phyloP scores from a whole-genome alignment of 2,888 invertebrate species.

The Hirtodrosophila duncani region DNA sequence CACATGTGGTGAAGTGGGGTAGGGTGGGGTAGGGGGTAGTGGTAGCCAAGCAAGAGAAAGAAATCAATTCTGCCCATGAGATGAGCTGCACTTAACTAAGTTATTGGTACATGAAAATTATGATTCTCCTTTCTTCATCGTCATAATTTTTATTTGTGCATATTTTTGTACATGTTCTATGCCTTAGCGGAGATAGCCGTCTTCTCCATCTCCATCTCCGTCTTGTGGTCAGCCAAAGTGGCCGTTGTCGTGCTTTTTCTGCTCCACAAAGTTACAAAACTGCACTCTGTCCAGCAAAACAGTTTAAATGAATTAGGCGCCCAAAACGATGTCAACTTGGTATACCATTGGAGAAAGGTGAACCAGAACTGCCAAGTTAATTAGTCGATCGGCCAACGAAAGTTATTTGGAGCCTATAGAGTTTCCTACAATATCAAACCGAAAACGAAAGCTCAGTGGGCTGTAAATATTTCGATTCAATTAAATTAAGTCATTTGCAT shows the following conservation, averaged over 20 bases:
- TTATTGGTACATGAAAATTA: constrained; percentile 73
- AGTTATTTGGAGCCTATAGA: not conserved
- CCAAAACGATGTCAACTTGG: constrained; percentile 61
- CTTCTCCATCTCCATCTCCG: no score
- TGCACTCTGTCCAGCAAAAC: constrained; percentile 47
- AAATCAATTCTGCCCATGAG: constrained; percentile 69
- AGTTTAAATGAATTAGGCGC: constrained; percentile 64
- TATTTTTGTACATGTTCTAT: constrained; percentile 10
- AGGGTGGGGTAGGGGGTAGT: constrained; percentile 1
- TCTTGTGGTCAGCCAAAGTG: constrained; percentile 44
- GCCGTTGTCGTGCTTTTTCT: constrained; percentile 62
- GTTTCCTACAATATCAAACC: no score
- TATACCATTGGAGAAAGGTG: constrained; percentile 23
- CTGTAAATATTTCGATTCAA: constrained; percentile 35
- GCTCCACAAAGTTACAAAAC: constrained; percentile 59
- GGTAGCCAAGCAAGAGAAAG: constrained; percentile 28
- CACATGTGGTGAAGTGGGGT: constrained; percentile 29
- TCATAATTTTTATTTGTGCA: constrained; percentile 1
- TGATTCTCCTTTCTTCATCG: constrained; percentile 30
- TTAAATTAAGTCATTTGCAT: constrained; percentile 59
- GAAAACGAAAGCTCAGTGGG: constrained; percentile 4
- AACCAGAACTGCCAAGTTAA: constrained; percentile 4
- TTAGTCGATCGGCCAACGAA: no score
- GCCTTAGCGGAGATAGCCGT: constrained; percentile 31
- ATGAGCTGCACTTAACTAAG: constrained; percentile 54